phyloP scores from a whole-genome alignment of 2,113 vertebrate genomes.

The Salvelinus namaycush region DNA sequence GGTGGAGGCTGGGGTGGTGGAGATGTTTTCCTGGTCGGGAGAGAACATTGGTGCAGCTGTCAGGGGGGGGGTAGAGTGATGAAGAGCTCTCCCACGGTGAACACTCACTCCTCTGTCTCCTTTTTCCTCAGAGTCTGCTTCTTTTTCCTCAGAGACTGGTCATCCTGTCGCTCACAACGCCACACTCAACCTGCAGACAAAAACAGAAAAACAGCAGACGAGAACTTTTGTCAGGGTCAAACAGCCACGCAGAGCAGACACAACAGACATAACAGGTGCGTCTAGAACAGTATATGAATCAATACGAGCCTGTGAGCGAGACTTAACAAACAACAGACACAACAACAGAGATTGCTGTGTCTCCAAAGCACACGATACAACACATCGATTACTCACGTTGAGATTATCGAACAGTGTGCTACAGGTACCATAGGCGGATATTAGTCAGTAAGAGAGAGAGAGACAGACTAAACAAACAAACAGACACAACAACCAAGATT shows the following conservation, averaged over 20 bases:
- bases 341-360: background rate
- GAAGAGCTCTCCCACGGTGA: conserved; percentile 2
- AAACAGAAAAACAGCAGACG: background rate
- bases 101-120: background rate
- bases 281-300: background rate
- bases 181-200: background rate
- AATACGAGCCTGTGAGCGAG: background rate
- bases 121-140: background rate
- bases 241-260: background rate
- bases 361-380: background rate
- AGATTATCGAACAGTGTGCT: too few species aligned
- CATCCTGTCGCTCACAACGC: background rate
- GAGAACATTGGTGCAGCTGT: conserved; percentile 9
- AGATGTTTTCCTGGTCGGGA: conserved; percentile 1
- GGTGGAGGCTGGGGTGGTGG: background rate
- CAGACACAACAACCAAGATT: background rate
- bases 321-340: too few species aligned
- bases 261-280: background rate
- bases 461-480: background rate
- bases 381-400: background rate
- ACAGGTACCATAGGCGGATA: too few species aligned
- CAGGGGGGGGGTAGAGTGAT: background rate
- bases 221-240: background rate
- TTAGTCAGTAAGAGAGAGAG: too few species aligned
- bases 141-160: background rate